Evolutionary conservation across 2,888 invertebrate genomes (phyloP).

Genomic region (Troglohyphantes excavatus): DNA sequence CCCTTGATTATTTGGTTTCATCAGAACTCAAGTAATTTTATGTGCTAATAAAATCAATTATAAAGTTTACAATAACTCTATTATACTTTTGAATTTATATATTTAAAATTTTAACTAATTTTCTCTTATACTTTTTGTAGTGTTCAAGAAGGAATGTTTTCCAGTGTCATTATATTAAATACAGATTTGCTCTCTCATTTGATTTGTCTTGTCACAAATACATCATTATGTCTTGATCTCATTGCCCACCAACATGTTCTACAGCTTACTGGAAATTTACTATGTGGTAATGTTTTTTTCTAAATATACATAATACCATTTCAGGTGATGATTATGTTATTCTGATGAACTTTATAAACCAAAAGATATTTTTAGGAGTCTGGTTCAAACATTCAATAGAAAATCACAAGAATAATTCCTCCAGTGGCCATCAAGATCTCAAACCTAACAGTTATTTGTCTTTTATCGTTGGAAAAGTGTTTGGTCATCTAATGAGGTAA

Average conservation of each 20-base stretch:
- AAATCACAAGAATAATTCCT: slow-evolving; percentile 45
- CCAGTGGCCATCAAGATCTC: slow-evolving; percentile 29
- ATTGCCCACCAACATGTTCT: slow-evolving; percentile 84
- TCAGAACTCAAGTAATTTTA: too few relatives aligned
- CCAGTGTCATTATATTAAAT: not conserved
- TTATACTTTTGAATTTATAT: not conserved
- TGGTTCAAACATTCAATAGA: slow-evolving; percentile 67
- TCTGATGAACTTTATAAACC: not conserved
- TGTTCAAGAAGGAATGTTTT: not conserved
- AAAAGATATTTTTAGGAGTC: slow-evolving; percentile 38
- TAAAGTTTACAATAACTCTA: too few relatives aligned
- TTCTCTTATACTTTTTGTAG: slow-evolving; percentile 13
- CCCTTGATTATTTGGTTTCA: too few relatives aligned
- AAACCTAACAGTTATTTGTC: slow-evolving; percentile 62
- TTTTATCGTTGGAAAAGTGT: slow-evolving; percentile 53
- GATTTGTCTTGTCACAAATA: slow-evolving; percentile 83
- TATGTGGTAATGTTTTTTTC: slow-evolving; percentile 82
- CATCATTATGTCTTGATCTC: slow-evolving; percentile 85
- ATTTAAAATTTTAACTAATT: not conserved
- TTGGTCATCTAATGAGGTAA: slow-evolving; percentile 68
- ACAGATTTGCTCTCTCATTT: slow-evolving; percentile 71
- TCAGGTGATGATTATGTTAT: not conserved
- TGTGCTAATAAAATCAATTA: not conserved
- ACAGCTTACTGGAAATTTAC: slow-evolving; percentile 85
- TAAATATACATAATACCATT: too few relatives aligned